Evolutionary conservation across 2,888 invertebrate species (phyloP).

Genomic region (Microdon myrmicae): DNA sequence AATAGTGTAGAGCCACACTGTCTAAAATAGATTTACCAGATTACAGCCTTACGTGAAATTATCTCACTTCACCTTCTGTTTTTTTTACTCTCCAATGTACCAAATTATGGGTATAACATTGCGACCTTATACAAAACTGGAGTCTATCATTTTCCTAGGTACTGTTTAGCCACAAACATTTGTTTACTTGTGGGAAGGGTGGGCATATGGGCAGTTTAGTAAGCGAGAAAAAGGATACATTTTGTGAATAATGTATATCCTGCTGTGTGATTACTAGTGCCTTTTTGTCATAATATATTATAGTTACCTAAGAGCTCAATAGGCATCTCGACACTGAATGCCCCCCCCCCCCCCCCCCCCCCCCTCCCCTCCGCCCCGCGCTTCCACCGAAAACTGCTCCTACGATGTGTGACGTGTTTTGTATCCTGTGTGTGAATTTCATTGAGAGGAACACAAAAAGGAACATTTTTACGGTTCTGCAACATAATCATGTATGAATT

Average conservation of each 20-base stretch:
- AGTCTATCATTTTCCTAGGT: no score
- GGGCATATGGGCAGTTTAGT: no score
- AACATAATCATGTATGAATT: constrained; percentile 53
- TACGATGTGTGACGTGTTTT: constrained; percentile 40
- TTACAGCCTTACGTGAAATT: no score
- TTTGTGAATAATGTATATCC: constrained; percentile 55
- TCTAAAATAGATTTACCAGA: no score
- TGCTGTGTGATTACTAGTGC: constrained; percentile 56
- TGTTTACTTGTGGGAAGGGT: no score
- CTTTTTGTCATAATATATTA: constrained; percentile 52
- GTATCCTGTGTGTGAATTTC: constrained; percentile 49
- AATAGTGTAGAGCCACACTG: no score
- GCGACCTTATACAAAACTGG: no score
- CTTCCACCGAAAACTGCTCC: constrained; percentile 46
- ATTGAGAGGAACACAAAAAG: constrained; percentile 49
- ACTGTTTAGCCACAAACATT: no score
- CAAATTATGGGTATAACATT: no score
- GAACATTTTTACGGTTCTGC: constrained; percentile 49
- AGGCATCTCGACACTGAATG: constrained; percentile 38
- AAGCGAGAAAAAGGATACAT: no score
- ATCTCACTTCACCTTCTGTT: no score
- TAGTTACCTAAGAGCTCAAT: constrained; percentile 52
- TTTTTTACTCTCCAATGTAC: no score
- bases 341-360: background rate
- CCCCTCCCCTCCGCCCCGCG: constrained; percentile 19